phyloP scores from a whole-genome alignment of 2,888 invertebrate species.

The Megamerina dolium region DNA sequence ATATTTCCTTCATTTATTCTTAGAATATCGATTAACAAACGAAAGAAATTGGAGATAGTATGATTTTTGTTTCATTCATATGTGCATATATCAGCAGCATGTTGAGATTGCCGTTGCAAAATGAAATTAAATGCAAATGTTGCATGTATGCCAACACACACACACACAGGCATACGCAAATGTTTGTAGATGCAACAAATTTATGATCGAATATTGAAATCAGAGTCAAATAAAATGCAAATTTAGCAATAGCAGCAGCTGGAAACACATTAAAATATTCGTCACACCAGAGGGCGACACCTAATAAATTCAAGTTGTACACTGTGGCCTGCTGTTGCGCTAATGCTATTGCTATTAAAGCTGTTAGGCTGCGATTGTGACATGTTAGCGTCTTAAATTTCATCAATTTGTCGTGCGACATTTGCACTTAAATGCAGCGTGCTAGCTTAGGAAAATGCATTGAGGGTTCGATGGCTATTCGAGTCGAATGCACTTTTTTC shows the following conservation, averaged over 20 bases:
- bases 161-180: too few species aligned
- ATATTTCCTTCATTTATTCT: too few species aligned
- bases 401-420: constrained; percentile 27
- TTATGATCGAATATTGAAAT: constrained; percentile 1
- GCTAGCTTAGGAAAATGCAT: background rate
- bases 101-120: too few species aligned
- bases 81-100: too few species aligned
- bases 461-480: constrained; percentile 1
- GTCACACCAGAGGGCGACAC: constrained; percentile 8
- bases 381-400: constrained; percentile 26
- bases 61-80: too few species aligned
- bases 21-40: too few species aligned
- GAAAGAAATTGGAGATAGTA: too few species aligned
- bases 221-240: background rate
- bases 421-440: constrained; percentile 21
- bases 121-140: background rate
- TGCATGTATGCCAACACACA: background rate
- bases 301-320: constrained; percentile 14
- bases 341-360: constrained; percentile 1
- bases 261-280: background rate
- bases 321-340: background rate
- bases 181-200: background rate
- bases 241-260: constrained; percentile 1
- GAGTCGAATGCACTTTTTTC: too few species aligned
- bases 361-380: too few species aligned